phyloP scores from a whole-genome alignment of 2,113 vertebrate genomes.

The Malurus cyaneus region DNA sequence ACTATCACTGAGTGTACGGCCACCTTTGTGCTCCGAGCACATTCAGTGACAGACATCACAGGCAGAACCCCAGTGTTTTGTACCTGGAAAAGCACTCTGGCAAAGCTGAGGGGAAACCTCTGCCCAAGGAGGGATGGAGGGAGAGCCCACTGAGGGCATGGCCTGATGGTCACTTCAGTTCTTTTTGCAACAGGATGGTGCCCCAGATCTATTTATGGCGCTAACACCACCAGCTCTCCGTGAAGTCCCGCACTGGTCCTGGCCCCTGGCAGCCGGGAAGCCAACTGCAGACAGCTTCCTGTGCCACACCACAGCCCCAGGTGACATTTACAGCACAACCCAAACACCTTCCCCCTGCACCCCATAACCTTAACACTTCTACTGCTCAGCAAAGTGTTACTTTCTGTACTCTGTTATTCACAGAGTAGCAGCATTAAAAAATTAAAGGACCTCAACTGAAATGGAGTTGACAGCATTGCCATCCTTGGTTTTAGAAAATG shows the following conservation, averaged over 20 bases:
- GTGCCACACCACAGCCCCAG: not conserved
- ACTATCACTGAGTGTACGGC: accelerated
- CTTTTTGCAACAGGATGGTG: not conserved
- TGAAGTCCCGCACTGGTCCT: accelerated
- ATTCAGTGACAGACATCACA: accelerated
- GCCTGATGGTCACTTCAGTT: not conserved
- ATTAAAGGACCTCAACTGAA: not conserved
- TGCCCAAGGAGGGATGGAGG: accelerated
- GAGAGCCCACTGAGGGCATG: not conserved
- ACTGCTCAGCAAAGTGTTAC: not conserved
- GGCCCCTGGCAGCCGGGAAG: accelerated
- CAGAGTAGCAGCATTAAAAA: not conserved
- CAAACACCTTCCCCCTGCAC: accelerated
- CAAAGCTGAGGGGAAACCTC: not conserved
- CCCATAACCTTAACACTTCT: not conserved
- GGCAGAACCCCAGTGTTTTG: accelerated
- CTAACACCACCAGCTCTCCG: accelerated
- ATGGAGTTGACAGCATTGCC: not conserved
- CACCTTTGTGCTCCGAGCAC: accelerated
- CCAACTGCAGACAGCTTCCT: accelerated
- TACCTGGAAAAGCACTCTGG: accelerated
- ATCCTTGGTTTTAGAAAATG: not conserved
- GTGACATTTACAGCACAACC: not conserved
- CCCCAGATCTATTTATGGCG: accelerated
- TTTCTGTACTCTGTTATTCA: not conserved